These are phyloP conservation scores for Mesocricetus auratus DNA, from an alignment of 2,113 vertebrate species.

Conservation along the genomic window DNA sequence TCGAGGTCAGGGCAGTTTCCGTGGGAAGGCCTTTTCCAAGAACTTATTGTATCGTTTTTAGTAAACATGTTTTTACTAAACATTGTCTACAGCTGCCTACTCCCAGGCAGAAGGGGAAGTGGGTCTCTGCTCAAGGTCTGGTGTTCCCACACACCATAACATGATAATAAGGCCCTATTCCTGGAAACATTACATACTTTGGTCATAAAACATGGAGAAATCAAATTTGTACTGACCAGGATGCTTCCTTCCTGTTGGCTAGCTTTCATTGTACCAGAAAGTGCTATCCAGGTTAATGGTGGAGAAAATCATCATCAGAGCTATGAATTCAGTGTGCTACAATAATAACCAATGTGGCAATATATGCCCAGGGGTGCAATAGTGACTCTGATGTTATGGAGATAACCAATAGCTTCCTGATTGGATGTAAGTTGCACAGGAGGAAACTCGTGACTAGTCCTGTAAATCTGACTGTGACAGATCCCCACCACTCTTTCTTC, in stretches of 20 bases:
- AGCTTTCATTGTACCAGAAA: not conserved
- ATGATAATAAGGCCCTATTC: not conserved
- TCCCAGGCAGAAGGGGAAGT: no score
- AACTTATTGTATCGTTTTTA: no score
- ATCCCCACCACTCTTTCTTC: not conserved
- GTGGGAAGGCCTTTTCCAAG: no score
- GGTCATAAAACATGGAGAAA: not conserved
- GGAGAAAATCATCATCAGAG: not conserved
- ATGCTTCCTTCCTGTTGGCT: not conserved
- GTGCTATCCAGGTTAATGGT: not conserved
- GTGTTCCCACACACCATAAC: no score
- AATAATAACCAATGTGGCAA: not conserved
- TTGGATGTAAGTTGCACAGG: not conserved
- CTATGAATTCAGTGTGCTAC: not conserved
- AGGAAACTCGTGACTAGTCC: not conserved
- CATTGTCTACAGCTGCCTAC: no score
- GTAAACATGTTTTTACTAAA: no score
- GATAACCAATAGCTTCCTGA: not conserved
- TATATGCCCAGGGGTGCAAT: not conserved
- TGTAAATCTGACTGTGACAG: not conserved
- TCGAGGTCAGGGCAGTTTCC: no score
- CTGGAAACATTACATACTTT: not conserved
- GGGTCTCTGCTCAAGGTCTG: no score
- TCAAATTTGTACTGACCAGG: not conserved
- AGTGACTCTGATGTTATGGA: not conserved